Evolutionary conservation across 2,797 vertebrate species (phyloP), one percentile per base, ranked within the genome.

Genomic region (Takifugu rubripes): DNA sequence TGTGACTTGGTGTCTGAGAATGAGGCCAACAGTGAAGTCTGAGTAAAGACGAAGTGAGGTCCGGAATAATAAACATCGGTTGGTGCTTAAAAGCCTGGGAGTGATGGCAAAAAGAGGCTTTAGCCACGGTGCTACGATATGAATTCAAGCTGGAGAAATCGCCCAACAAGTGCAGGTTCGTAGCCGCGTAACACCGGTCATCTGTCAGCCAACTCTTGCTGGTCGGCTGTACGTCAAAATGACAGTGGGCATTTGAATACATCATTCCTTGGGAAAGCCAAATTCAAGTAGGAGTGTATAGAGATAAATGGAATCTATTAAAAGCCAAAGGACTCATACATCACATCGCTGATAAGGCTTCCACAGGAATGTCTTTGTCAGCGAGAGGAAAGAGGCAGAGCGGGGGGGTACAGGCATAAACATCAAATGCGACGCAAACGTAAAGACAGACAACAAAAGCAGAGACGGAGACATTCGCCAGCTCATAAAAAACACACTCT

Each of bases 241-340:
- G 82, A 86, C 74, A 46, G 58, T 63, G 74, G 74, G 62, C 78
- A 89, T 88, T 83, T 89, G 75, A 90, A 90, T 86, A 86, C 78
- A 84, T 84, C 80, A 66, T 88, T 77, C 68, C 70, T 49, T 67
- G 74, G 70, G 73, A 40, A 69, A 54, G 85, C 66, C 86, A 88
- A 89, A 88, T 87, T 87, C 89, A 85, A 88, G 79, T 74, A 67
- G 74, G 79, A 82, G 76, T 86, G 75, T 84, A 88, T 80, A 80
- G 84, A 88, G 81, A 91, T 90, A 87, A 90, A 91, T 90, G 66
- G 75, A 88, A 85, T 83, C 85, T 87, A 89, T 89, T 91, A 89
- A 73, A 79, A 70, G 72, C 72, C 84, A 84, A 83, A 89, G 80
- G 81, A 87, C 84, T 85, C 85, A 87, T 88, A 88, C 69, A 89